Evolutionary conservation across 1,140 invertebrate genomes (phyloP).

Genomic region (Gryllus bimaculatus): DNA sequence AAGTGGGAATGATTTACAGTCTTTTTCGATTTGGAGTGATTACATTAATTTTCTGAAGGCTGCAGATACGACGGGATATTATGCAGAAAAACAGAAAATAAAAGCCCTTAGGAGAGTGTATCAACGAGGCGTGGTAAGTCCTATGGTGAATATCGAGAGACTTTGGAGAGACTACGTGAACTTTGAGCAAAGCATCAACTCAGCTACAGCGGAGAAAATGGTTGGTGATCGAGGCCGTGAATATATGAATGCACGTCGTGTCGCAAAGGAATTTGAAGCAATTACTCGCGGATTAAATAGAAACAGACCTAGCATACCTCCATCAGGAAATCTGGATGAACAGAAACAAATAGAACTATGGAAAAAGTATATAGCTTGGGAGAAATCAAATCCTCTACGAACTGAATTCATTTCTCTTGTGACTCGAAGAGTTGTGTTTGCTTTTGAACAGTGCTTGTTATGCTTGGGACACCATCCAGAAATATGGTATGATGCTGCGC

Average conservation of each 20-base stretch:
- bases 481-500: slow-evolving; percentile 60
- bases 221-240: slow-evolving; percentile 53
- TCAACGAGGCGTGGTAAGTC: slow-evolving; percentile 51
- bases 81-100: slow-evolving; percentile 64
- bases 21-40: slow-evolving; percentile 52
- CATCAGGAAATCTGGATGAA: slow-evolving; percentile 48
- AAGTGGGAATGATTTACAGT: slow-evolving; percentile 56
- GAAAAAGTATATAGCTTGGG: slow-evolving; percentile 62
- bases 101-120: slow-evolving; percentile 56
- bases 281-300: slow-evolving; percentile 54
- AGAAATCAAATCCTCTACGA: slow-evolving; percentile 56
- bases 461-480: slow-evolving; percentile 60
- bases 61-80: slow-evolving; percentile 56
- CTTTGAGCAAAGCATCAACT: slow-evolving; percentile 50
- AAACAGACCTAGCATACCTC: slow-evolving; percentile 49
- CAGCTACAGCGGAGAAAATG: slow-evolving; percentile 60
- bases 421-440: slow-evolving; percentile 58
- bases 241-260: slow-evolving; percentile 53
- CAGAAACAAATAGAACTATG: slow-evolving; percentile 52
- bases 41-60: slow-evolving; percentile 59
- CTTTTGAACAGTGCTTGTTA: slow-evolving; percentile 60
- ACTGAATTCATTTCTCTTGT: slow-evolving; percentile 53
- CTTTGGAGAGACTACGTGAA: slow-evolving; percentile 61
- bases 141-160: slow-evolving; percentile 56
- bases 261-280: slow-evolving; percentile 54